phyloP scores from a whole-genome alignment of 2,797 vertebrate genomes.

The Pteropus rufus region DNA sequence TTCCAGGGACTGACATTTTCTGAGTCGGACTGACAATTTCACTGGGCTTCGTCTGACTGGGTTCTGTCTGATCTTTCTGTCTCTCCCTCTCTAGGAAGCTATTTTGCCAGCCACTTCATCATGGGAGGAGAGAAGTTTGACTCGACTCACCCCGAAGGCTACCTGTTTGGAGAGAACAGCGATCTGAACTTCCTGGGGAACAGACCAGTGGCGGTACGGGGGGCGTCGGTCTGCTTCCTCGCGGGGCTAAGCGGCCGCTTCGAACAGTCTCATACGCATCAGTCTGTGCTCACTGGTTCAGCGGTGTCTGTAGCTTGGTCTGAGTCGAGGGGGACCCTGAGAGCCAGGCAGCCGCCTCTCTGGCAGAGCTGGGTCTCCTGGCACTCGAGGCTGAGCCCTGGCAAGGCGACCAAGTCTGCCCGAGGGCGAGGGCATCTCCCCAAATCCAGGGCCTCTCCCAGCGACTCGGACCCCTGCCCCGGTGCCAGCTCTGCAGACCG shows the following conservation, averaged over 20 bases:
- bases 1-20: not conserved
- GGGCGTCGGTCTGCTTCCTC: not conserved
- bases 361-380: not conserved
- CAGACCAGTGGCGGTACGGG: slow-evolving; percentile 92
- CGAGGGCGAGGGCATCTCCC: not conserved
- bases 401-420: not conserved
- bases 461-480: not conserved
- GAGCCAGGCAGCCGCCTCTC: not conserved
- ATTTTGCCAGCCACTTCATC: slow-evolving; percentile 99
- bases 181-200: slow-evolving; percentile 98
- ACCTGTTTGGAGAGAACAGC: slow-evolving; percentile 98
- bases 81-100: slow-evolving; percentile 87
- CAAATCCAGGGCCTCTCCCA: not conserved
- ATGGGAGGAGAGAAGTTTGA: slow-evolving; percentile 99
- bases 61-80: not conserved
- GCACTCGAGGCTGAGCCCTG: not conserved
- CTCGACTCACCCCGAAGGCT: slow-evolving; percentile 96
- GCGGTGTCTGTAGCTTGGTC: not conserved
- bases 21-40: too few species aligned
- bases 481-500: not conserved
- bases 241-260: not conserved
- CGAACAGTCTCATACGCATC: not conserved
- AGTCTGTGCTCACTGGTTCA: not conserved
- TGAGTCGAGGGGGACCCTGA: not conserved
- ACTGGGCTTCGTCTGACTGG: not conserved